Percentiles rank a stretch among this genome's conserved stretches.
These are phyloP conservation scores for Pantherophis guttatus DNA, from an alignment of 2,113 vertebrate genomes.

Conservation along the genomic window DNA sequence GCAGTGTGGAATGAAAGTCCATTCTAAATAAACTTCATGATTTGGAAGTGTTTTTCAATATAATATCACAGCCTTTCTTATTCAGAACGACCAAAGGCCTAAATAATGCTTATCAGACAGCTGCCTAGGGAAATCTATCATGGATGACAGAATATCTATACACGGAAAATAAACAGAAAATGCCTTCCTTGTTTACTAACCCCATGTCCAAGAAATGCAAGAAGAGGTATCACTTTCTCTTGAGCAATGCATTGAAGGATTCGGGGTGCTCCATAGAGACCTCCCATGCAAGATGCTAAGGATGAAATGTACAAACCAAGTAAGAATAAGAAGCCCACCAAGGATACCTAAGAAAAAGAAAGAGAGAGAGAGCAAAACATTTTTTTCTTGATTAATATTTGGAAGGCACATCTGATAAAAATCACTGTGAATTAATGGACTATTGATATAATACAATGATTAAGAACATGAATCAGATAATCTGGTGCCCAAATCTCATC, in stretches of 20 bases:
- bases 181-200: slow-evolving; percentile 70
- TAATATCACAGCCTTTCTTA: not conserved
- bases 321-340: slow-evolving; percentile 96
- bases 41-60: not conserved
- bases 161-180: not conserved
- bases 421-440: not conserved
- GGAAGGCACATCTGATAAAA: not conserved
- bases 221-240: slow-evolving; percentile 87
- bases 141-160: not conserved
- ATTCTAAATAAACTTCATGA: not conserved
- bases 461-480: not conserved
- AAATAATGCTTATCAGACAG: not conserved
- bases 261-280: slow-evolving; percentile 91
- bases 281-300: slow-evolving; percentile 96
- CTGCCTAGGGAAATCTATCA: not conserved
- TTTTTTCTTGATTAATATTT: not conserved
- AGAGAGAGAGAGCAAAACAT: slow-evolving; percentile 9
- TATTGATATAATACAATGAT: not conserved
- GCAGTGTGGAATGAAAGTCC: not conserved
- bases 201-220: slow-evolving; percentile 82
- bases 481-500: not conserved
- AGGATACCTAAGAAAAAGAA: slow-evolving; percentile 83
- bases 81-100: not conserved
- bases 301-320: slow-evolving; percentile 95
- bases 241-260: slow-evolving; percentile 95